A percentile compares a stretch with the other conserved stretches of the same genome.
Conservation (phyloP, 2,113 vertebrate genomes). For the Prunella fulvescens region DNA sequence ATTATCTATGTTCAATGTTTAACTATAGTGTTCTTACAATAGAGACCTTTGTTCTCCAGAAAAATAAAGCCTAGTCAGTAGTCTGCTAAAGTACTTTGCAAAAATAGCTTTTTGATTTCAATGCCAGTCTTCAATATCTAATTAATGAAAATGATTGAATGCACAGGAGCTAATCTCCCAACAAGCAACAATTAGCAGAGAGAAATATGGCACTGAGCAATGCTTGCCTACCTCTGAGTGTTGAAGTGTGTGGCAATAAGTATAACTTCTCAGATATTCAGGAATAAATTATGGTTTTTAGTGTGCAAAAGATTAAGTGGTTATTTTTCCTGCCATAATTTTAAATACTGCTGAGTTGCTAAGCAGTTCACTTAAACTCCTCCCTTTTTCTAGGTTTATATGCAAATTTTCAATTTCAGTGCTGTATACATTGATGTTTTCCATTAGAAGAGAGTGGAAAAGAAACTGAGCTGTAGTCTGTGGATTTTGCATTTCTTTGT, state of each 20-base stretch:
- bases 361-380: neutral
- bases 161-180: neutral
- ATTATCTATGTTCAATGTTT: neutral
- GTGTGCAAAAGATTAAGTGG: neutral
- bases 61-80: neutral
- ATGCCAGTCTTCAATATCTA: neutral
- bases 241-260: neutral
- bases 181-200: neutral
- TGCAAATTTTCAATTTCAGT: neutral
- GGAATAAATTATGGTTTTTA: neutral
- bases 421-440: neutral
- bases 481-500: neutral
- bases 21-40: neutral
- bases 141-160: neutral
- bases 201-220: neutral
- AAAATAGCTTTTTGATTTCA: neutral
- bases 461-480: neutral
- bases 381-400: neutral
- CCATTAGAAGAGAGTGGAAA: neutral
- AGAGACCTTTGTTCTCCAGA: neutral
- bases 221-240: neutral
- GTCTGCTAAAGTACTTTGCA: neutral
- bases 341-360: neutral
- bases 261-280: neutral
- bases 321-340: neutral